Conservation (phyloP, 2,888 invertebrate species). For the Linyphia triangularis region DNA sequence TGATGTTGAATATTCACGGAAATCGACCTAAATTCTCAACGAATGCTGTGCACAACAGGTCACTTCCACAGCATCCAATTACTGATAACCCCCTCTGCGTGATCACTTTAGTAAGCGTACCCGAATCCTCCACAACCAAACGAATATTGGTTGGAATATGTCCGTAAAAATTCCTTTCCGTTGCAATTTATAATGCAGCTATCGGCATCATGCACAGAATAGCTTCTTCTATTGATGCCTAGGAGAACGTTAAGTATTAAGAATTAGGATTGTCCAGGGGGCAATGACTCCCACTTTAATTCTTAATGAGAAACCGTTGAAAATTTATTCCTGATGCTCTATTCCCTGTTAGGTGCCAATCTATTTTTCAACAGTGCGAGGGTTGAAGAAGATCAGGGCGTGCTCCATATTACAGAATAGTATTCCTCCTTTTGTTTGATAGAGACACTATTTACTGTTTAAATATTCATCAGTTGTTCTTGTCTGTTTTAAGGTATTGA, state of each 20-base stretch:
- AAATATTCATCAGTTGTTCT: conserved; percentile 26
- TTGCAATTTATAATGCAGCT: conserved; percentile 32
- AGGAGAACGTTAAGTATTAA: conserved; percentile 20
- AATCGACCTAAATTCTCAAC: too few relatives aligned
- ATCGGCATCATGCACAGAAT: background rate
- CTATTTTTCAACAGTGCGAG: conserved; percentile 10
- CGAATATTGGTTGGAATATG: background rate
- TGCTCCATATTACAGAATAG: conserved; percentile 41
- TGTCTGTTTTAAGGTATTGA: too few relatives aligned
- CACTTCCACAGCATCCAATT: conserved; percentile 18
- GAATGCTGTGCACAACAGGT: too few relatives aligned
- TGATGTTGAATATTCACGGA: too few relatives aligned
- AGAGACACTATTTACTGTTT: conserved; percentile 12
- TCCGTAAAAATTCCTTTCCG: background rate
- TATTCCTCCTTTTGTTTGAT: conserved; percentile 2
- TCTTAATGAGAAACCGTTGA: conserved; percentile 56
- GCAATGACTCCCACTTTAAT: conserved; percentile 55
- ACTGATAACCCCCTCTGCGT: background rate
- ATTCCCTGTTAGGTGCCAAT: conserved; percentile 24
- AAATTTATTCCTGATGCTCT: background rate
- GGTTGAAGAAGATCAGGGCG: background rate
- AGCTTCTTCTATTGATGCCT: conserved; percentile 18
- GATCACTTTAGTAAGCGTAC: conserved; percentile 26
- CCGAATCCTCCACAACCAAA: background rate
- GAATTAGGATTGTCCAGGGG: conserved; percentile 26